Evolutionary conservation across 2,888 invertebrate genomes (phyloP).

Genomic region (Drosophila birchii): DNA sequence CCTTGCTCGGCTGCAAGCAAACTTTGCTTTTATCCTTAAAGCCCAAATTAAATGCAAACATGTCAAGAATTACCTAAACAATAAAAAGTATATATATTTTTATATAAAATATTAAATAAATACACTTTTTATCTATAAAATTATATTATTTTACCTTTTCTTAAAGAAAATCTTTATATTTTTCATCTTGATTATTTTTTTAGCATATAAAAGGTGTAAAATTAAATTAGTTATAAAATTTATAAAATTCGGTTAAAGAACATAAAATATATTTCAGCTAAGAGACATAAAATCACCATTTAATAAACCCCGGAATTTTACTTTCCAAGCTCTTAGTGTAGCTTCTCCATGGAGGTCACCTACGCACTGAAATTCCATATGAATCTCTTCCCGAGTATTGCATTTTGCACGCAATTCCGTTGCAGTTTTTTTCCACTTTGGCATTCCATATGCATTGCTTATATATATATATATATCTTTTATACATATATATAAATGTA

Average conservation of each 20-base stretch:
- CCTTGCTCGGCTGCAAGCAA: too few relatives aligned
- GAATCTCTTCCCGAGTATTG: conserved; percentile 26
- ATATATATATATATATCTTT: background rate
- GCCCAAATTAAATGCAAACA: too few relatives aligned
- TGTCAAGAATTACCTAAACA: too few relatives aligned
- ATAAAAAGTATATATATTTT: too few relatives aligned
- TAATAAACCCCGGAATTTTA: background rate
- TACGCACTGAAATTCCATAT: conserved; percentile 18
- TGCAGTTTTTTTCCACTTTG: conserved; percentile 29
- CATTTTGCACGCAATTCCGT: conserved; percentile 59
- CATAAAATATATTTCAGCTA: background rate
- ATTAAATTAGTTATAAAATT: too few relatives aligned
- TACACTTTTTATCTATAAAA: too few relatives aligned
- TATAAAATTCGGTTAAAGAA: too few relatives aligned
- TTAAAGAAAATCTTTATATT: background rate
- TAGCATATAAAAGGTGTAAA: background rate
- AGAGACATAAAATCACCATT: background rate
- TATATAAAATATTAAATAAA: too few relatives aligned
- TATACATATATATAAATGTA: conserved; percentile 2
- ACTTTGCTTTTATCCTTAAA: too few relatives aligned
- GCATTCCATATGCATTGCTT: conserved; percentile 8
- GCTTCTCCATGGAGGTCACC: background rate
- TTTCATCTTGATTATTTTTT: too few relatives aligned
- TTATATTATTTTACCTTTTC: too few relatives aligned
- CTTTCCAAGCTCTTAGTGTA: background rate